Evolutionary conservation across 2,888 invertebrate species (phyloP).

Genomic region (Biston stratarius): DNA sequence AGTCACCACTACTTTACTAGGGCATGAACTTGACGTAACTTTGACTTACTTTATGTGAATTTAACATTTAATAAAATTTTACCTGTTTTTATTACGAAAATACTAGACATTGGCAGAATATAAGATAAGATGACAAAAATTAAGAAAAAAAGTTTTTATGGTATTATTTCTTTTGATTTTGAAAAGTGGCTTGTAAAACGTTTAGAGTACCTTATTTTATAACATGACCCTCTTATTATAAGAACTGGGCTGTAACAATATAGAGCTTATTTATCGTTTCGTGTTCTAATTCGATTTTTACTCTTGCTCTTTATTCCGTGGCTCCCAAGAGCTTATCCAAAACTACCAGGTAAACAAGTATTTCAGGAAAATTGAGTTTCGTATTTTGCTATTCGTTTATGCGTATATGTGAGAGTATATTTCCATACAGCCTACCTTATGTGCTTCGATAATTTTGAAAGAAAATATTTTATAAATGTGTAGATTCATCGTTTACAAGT

Average conservation of each 20-base stretch:
- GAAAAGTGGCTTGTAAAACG: background rate
- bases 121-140: too few species aligned
- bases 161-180: background rate
- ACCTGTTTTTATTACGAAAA: too few species aligned
- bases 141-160: too few species aligned
- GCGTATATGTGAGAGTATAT: background rate
- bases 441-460: background rate
- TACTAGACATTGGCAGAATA: too few species aligned
- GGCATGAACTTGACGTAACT: too few species aligned
- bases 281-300: constrained; percentile 15
- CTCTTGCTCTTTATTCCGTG: constrained; percentile 4
- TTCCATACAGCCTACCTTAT: constrained; percentile 1
- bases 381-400: constrained; percentile 16
- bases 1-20: too few species aligned
- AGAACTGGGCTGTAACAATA: constrained; percentile 3
- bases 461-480: too few species aligned
- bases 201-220: background rate
- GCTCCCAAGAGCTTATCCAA: constrained; percentile 10
- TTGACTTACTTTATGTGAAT: too few species aligned
- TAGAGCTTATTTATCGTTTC: constrained; percentile 6
- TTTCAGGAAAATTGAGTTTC: constrained; percentile 19
- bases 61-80: too few species aligned
- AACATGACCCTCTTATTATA: background rate
- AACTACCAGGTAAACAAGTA: constrained; percentile 21
- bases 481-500: too few species aligned